Base-by-base conservation (phyloP, 2,113 vertebrate genomes). In the Chunga burmeisteri region DNA sequence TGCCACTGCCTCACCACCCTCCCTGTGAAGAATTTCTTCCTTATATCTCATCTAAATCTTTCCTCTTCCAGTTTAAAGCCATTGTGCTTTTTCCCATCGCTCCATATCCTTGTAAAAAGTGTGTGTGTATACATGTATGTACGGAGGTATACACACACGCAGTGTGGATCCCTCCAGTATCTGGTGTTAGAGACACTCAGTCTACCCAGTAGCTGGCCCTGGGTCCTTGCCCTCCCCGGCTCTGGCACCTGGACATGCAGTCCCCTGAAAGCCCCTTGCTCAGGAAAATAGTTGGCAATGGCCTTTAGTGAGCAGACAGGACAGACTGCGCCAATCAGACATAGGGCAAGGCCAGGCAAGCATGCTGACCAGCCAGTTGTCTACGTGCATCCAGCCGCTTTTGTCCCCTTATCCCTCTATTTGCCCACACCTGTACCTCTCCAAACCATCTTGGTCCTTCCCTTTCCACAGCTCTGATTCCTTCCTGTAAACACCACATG, bases 401-500 rank as follows among this genome's bases (percentile, higher is more conserved):
- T 40, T 53, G 29, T 61, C 15, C 46, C 32, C 15, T 49, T 62
- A 10, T 2, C 26, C 18, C 18, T 40, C 36, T 47, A 2, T 61
- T 67, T 67, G 55, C 56, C 22, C 46, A 67, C n/a, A n/a, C 13
- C 50, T 81, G 9, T 10, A 56, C n/a, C n/a, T 88, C n/a, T 63
- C 58, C 50, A 56, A 81, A 72, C n/a, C 23, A 42, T 16, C 42
- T 56, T 25, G 13, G 16, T 56, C 40, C 10, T 72, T 65, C 25
- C 29, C 38, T 55, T 70, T 53, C 56, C 23, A 17, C 13, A 32
- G 7, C 38, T 38, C 30, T 74, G 46, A 11, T 67, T 67, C 25
- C 4, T 23, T 16, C 30, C 27, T 0, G 1, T 75, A 50, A 75
- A 36, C 27, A n/a, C 16, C 8, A 6, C 2, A 1, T 55, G 44